Conservation (phyloP, 2,888 invertebrate genomes). For the Caenorhabditis afra region DNA sequence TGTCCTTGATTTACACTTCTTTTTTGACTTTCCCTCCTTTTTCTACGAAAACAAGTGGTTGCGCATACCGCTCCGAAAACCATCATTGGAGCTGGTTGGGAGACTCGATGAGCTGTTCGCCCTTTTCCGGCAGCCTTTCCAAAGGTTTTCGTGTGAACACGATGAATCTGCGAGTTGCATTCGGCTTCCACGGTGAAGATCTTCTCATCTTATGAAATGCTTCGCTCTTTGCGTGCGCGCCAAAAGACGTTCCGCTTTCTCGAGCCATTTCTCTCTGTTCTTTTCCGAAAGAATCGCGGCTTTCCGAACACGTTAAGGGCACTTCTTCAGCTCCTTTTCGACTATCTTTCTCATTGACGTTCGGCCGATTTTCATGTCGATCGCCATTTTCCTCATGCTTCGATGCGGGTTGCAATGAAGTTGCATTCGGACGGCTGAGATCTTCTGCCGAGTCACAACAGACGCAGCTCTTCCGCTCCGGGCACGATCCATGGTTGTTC, state of each 20-base stretch:
- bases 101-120: not conserved
- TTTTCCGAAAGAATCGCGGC: slow-evolving; percentile 10
- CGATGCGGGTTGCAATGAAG: not conserved
- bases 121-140: not conserved
- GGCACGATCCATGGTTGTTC: too few species aligned
- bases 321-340: slow-evolving; percentile 2
- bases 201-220: slow-evolving; percentile 17
- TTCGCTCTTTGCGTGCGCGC: slow-evolving; percentile 5
- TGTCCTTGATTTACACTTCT: slow-evolving; percentile 5
- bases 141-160: not conserved
- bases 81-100: slow-evolving; percentile 11
- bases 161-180: not conserved
- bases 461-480: too few species aligned
- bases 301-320: slow-evolving; percentile 8
- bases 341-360: slow-evolving; percentile 9
- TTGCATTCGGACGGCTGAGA: not conserved
- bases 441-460: too few species aligned
- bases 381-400: slow-evolving; percentile 14
- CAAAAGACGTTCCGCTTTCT: not conserved
- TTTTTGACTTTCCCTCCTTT: slow-evolving; percentile 10
- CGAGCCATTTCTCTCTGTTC: slow-evolving; percentile 4
- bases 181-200: slow-evolving; percentile 9
- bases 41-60: slow-evolving; percentile 3
- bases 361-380: slow-evolving; percentile 1
- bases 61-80: slow-evolving; percentile 15